Base-by-base conservation (phyloP, 2,113 vertebrate species). In the Brienomyrus brachyistius region DNA sequence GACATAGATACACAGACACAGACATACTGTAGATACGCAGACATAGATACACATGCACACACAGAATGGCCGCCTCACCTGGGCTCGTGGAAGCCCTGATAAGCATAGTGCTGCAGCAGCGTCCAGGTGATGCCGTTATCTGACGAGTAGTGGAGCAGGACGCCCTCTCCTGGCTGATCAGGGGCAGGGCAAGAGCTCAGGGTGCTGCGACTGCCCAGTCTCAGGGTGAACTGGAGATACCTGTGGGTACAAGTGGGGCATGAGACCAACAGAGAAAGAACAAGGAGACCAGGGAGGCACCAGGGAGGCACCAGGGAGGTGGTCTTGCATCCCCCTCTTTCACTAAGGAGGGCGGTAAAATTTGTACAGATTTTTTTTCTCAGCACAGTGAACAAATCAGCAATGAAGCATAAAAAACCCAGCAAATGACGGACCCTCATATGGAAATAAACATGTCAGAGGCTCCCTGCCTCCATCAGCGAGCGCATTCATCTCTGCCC, bases 71-170 rank as follows among this genome's bases (percentile, higher is more conserved):
- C 45, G 10, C 70, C 31, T n/a, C 77, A 80, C 88, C 88, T 77
- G 88, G 66, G 54, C 88, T 99, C 98, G 0, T 99, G 98, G 94
- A 99, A 99, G 92, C 96, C 97, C 93, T 98, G 97, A 84, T 98
- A 98, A 13, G 97, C 97, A 50, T 98, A 99, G 94, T 99, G 98
- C 66, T 98, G 97, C 94, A 99, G 92, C 0, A 99, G 95, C 23
- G 97, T 99, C 98, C 98, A 99, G 88, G 98, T 99, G 88, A 99
- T 98, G 15, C 97, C 98, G 0, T 99, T 99, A 94, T 99, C 98
- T 0, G 98, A 97, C 2, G 98, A 99, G 94, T 97, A 99, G 93
- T 99, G 98, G 86, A 99, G 93, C 88, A 99, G 93, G 77, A 99
- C 97, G 15, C 98, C 98, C 94, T 99, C 98, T 31, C 98, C 98